Evolutionary conservation across 2,888 invertebrate species (phyloP).

Genomic region (Folsomia candida): DNA sequence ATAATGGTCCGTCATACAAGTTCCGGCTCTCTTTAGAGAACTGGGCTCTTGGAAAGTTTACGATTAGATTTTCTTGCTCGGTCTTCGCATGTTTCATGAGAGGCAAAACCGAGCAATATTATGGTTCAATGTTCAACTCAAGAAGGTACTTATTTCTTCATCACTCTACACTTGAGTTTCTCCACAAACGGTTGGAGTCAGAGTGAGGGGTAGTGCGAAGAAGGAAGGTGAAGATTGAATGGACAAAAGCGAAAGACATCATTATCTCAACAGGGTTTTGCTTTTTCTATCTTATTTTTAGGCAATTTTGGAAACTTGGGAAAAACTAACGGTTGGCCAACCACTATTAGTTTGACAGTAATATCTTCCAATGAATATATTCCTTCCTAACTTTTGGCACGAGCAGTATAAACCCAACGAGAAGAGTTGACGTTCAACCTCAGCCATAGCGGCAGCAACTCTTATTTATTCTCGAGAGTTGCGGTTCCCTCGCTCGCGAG

Average conservation of each 20-base stretch:
- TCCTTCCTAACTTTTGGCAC: not conserved
- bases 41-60: no score
- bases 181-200: not conserved
- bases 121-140: no score
- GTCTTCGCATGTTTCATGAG: no score
- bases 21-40: no score
- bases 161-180: not conserved
- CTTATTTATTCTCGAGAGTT: no score
- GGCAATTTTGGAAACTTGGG: not conserved
- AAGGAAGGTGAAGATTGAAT: no score
- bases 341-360: conserved; percentile 3
- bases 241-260: no score
- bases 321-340: conserved; percentile 5
- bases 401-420: no score
- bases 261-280: not conserved
- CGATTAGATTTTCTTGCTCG: no score
- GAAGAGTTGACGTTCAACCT: not conserved
- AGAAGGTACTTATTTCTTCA: not conserved
- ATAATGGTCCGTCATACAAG: no score
- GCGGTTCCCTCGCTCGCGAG: conserved; percentile 15
- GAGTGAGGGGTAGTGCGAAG: no score
- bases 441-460: not conserved
- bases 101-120: no score
- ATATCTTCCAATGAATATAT: not conserved
- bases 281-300: conserved; percentile 7